phyloP scores from a whole-genome alignment of 2,113 vertebrate species.

The Tringa solitaria region DNA sequence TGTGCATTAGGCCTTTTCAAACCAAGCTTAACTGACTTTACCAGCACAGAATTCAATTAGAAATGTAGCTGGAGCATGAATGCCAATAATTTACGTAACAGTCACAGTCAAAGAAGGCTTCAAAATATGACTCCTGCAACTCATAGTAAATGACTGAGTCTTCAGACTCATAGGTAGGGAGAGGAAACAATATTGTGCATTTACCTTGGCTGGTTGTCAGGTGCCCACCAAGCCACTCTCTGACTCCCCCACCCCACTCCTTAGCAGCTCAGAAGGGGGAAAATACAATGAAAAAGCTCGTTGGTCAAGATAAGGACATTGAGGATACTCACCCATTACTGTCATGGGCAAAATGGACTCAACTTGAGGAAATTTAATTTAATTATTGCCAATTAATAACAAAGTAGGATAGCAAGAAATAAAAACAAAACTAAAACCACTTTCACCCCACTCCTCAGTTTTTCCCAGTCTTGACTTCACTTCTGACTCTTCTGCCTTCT shows the following conservation, averaged over 20 bases:
- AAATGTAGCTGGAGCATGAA: neutral
- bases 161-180: neutral
- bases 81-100: neutral
- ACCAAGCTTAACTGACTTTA: neutral
- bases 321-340: neutral
- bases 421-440: neutral
- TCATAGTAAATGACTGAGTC: neutral
- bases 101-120: neutral
- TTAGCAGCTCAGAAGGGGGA: neutral
- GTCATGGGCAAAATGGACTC: neutral
- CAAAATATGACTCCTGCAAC: neutral
- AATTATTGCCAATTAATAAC: neutral
- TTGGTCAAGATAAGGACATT: neutral
- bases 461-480: neutral
- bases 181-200: neutral
- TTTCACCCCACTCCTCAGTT: neutral
- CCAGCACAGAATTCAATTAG: neutral
- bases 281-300: neutral
- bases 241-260: neutral
- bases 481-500: neutral
- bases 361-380: neutral
- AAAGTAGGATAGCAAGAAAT: neutral
- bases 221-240: fast-evolving
- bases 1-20: neutral
- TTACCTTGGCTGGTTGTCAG: neutral